These are phyloP conservation scores for Zaprionus inermis DNA, from an alignment of 1,140 invertebrate genomes.

Conservation along the genomic window DNA sequence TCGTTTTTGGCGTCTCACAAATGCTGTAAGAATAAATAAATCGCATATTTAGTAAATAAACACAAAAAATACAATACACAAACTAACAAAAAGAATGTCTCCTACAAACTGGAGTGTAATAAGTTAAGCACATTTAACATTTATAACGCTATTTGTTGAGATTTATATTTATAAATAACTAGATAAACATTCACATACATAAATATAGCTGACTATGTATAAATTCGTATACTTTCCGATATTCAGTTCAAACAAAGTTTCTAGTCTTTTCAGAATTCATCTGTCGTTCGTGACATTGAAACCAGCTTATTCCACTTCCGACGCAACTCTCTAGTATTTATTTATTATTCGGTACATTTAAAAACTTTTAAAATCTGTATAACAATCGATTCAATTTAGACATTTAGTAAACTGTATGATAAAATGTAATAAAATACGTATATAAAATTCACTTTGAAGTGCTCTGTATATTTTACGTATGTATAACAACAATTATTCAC, in stretches of 20 bases:
- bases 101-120: background rate
- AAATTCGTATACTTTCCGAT: conserved; percentile 67
- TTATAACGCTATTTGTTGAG: conserved; percentile 8
- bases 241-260: conserved; percentile 50
- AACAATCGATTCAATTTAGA: conserved; percentile 53
- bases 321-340: background rate
- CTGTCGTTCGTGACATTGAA: conserved; percentile 44
- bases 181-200: conserved; percentile 43
- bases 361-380: conserved; percentile 44
- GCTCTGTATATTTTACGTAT: background rate
- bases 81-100: conserved; percentile 9
- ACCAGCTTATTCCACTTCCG: conserved; percentile 23
- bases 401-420: conserved; percentile 25
- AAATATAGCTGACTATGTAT: conserved; percentile 52
- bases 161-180: conserved; percentile 19
- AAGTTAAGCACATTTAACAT: conserved; percentile 45
- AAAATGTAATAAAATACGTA: conserved; percentile 26
- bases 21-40: conserved; percentile 68
- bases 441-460: conserved; percentile 29
- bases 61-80: background rate
- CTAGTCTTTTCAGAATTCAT: conserved; percentile 38
- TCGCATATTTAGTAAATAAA: conserved; percentile 40
- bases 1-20: conserved; percentile 66
- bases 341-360: conserved; percentile 14
- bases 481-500: conserved; percentile 8